These are phyloP conservation scores for Cheilosia pagana DNA, from an alignment of 2,888 invertebrate species.

Conservation along the genomic window DNA sequence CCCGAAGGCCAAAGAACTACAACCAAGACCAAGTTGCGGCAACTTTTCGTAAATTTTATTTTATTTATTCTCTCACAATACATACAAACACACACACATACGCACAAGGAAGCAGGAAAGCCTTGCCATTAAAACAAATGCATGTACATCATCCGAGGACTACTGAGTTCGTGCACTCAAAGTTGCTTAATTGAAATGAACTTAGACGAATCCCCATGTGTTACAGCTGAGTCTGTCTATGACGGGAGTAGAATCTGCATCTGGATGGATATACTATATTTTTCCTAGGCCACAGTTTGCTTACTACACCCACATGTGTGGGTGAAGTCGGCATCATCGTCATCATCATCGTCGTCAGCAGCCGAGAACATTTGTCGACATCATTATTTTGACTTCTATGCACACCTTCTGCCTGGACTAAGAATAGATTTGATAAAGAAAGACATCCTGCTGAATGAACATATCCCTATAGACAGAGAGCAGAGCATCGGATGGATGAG, in stretches of 20 bases:
- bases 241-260: conserved; percentile 39
- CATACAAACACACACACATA: conserved; percentile 10
- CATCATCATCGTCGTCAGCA: conserved; percentile 9
- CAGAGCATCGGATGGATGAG: conserved; percentile 32
- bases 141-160: conserved; percentile 4
- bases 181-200: conserved; percentile 75
- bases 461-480: neutral
- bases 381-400: conserved; percentile 49
- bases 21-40: conserved; percentile 55
- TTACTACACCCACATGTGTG: neutral
- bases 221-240: conserved; percentile 51
- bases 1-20: conserved; percentile 22
- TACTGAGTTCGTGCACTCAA: conserved; percentile 57
- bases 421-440: conserved; percentile 3
- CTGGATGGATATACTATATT: conserved; percentile 45
- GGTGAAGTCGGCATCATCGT: conserved; percentile 34
- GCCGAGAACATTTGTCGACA: conserved; percentile 33
- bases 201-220: conserved; percentile 67
- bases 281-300: conserved; percentile 23
- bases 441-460: conserved; percentile 15
- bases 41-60: conserved; percentile 59
- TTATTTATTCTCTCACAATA: conserved; percentile 58
- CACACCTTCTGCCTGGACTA: neutral
- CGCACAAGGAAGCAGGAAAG: conserved; percentile 3
- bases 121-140: conserved; percentile 40